Conservation (phyloP, 1,140 invertebrate species). For the Melitaea cinxia region DNA sequence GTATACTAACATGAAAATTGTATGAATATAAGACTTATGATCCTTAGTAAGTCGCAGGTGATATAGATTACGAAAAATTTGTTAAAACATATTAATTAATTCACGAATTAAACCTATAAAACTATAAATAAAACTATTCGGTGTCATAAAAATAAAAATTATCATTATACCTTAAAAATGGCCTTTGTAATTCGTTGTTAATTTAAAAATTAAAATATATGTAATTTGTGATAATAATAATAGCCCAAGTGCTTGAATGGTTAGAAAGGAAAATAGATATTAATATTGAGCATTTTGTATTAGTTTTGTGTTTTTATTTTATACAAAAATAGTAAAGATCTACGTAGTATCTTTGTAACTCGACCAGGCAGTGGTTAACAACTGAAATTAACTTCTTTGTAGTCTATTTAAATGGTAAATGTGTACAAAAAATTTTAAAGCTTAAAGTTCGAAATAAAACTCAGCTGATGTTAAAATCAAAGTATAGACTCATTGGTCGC, state of each 20-base stretch:
- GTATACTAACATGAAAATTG: background rate
- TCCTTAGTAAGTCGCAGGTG: too few species aligned
- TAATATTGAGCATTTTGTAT: conserved; percentile 17
- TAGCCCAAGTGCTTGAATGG: background rate
- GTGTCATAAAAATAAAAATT: background rate
- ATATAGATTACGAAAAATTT: too few species aligned
- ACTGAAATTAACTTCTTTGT: background rate
- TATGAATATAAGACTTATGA: background rate
- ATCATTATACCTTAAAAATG: background rate
- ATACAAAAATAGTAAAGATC: too few species aligned
- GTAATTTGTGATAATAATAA: too few species aligned
- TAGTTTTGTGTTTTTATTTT: background rate
- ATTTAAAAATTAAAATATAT: conserved; percentile 8
- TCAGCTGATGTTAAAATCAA: background rate
- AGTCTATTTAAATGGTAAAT: background rate
- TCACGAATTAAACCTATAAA: too few species aligned
- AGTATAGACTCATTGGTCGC: too few species aligned
- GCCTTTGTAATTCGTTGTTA: background rate
- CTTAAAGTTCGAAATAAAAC: background rate
- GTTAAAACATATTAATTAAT: too few species aligned
- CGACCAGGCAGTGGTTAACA: too few species aligned
- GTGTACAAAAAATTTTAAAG: background rate
- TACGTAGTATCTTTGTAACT: too few species aligned
- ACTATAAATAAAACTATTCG: too few species aligned
- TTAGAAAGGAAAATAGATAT: background rate